phyloP scores from a whole-genome alignment of 1,140 invertebrate species.

The Musca domestica region DNA sequence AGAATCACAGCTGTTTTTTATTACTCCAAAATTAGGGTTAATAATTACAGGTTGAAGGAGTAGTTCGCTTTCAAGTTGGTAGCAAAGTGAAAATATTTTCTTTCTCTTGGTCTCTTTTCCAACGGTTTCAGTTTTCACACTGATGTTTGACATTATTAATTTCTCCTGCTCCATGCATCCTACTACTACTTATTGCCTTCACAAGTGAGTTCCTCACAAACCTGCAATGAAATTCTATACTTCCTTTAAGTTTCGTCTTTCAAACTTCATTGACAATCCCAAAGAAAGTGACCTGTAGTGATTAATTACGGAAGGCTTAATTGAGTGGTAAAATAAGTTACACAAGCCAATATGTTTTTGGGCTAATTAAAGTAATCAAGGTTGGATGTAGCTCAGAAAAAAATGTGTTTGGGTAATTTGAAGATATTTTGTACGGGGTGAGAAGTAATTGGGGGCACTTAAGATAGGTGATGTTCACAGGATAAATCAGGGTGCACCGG shows the following conservation, averaged over 20 bases:
- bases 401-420: no score
- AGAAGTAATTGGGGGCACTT: no score
- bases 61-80: background rate
- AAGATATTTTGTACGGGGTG: no score
- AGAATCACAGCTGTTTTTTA: constrained; percentile 8
- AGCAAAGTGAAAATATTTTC: background rate
- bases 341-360: no score
- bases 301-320: no score
- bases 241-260: constrained; percentile 7
- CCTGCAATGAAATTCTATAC: constrained; percentile 9
- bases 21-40: background rate
- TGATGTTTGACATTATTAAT: background rate
- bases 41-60: constrained; percentile 8
- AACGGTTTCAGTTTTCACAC: no score
- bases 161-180: background rate
- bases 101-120: no score
- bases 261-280: constrained; percentile 1
- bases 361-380: no score
- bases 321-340: no score
- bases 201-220: background rate
- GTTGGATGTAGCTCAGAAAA: no score
- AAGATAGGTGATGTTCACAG: no score
- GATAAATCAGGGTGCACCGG: no score
- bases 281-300: background rate
- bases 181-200: background rate